These are phyloP conservation scores for Calyptommatus sinebrachiatus DNA, from an alignment of 2,113 vertebrate genomes.

Conservation along the genomic window DNA sequence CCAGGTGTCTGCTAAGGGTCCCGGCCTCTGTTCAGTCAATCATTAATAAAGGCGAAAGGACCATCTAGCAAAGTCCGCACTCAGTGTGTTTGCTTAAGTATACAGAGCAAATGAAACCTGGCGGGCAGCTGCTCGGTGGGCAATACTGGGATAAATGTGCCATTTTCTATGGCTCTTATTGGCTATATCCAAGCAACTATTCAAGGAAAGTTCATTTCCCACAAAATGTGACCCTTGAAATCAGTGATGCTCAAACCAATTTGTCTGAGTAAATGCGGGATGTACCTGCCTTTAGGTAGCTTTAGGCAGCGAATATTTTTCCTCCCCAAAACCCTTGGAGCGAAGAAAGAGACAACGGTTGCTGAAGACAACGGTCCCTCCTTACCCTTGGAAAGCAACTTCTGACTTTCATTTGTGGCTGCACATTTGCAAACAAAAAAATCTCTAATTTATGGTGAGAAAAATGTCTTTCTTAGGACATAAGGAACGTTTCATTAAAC, in stretches of 20 bases:
- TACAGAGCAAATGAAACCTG: neutral
- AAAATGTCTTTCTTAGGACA: no score
- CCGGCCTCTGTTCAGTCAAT: conserved; percentile 45
- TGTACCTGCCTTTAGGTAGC: neutral
- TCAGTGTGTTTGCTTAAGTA: conserved; percentile 47
- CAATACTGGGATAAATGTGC: neutral
- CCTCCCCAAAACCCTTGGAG: no score
- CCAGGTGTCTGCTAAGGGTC: neutral
- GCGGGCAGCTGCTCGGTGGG: conserved; percentile 13
- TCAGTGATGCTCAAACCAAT: neutral
- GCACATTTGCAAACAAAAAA: no score
- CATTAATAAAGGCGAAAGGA: conserved; percentile 48
- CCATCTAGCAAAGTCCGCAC: conserved; percentile 34
- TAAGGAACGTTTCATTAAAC: no score
- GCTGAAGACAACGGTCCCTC: no score
- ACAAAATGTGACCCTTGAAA: neutral
- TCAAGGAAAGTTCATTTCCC: neutral
- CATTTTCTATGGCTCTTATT: neutral
- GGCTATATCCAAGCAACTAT: neutral
- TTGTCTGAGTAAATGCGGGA: neutral
- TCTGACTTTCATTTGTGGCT: no score
- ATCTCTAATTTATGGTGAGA: no score
- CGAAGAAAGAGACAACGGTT: no score
- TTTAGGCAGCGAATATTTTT: no score
- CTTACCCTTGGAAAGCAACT: no score